Percentiles rank a stretch among this genome's conserved stretches.
Conservation (phyloP, 2,888 invertebrate species). For the Ennomos erosarius region DNA sequence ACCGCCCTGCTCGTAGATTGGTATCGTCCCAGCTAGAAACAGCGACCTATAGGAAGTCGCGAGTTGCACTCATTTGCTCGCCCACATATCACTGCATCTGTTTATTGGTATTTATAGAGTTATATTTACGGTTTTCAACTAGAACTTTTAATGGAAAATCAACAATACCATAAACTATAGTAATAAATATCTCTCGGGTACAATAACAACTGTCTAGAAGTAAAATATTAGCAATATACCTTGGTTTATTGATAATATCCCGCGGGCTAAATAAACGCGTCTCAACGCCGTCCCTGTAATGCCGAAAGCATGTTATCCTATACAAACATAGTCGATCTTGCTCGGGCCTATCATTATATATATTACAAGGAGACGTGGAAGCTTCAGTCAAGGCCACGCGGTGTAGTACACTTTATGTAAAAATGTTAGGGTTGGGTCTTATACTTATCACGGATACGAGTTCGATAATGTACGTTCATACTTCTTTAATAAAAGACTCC, state of each 20-base stretch:
- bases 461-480: too few relatives aligned
- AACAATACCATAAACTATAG: too few relatives aligned
- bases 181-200: too few relatives aligned
- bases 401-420: neutral
- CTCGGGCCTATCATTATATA: conserved; percentile 24
- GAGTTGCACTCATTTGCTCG: conserved; percentile 41
- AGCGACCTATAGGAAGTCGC: conserved; percentile 39
- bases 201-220: conserved; percentile 7
- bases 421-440: too few relatives aligned
- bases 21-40: conserved; percentile 22
- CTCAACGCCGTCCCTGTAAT: conserved; percentile 33
- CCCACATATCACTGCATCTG: conserved; percentile 31
- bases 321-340: conserved; percentile 33
- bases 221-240: conserved; percentile 8
- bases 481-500: too few relatives aligned
- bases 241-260: conserved; percentile 21
- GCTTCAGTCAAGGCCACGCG: conserved; percentile 5
- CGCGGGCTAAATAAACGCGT: conserved; percentile 28
- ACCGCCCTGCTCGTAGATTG: conserved; percentile 3
- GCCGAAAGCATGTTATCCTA: conserved; percentile 38
- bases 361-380: conserved; percentile 10
- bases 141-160: too few relatives aligned
- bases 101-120: conserved; percentile 14
- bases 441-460: too few relatives aligned
- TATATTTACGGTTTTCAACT: too few relatives aligned